Evolutionary conservation across 2,113 vertebrate species (phyloP).

Genomic region (Ibidorhyncha struthersii): DNA sequence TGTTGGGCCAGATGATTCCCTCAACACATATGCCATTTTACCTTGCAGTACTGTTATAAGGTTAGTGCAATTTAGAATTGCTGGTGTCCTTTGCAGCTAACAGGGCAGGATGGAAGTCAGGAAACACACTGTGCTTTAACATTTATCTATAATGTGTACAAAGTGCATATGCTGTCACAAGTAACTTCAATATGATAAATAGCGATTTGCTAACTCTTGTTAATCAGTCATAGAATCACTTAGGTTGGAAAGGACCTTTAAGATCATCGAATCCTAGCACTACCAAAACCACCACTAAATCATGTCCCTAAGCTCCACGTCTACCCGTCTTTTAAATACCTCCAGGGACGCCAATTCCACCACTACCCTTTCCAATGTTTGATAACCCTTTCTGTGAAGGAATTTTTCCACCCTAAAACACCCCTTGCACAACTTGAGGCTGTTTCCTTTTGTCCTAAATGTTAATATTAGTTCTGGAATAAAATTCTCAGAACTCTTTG

Average conservation of each 20-base stretch:
- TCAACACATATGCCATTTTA: neutral
- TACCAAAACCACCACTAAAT: too few relatives aligned
- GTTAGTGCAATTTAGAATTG: neutral
- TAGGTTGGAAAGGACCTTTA: too few relatives aligned
- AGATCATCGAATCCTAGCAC: too few relatives aligned
- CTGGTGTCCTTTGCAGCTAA: neutral
- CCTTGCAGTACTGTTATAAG: neutral
- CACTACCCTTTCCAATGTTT: too few relatives aligned
- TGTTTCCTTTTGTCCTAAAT: too few relatives aligned
- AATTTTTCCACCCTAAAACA: too few relatives aligned
- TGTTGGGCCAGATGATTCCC: neutral
- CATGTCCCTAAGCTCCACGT: too few relatives aligned
- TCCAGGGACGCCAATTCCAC: too few relatives aligned
- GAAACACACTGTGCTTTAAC: neutral
- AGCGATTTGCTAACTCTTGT: neutral
- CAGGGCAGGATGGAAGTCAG: neutral
- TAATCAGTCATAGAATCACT: neutral
- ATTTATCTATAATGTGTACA: fast-evolving
- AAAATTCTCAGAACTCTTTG: neutral
- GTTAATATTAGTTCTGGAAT: neutral
- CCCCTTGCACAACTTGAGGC: too few relatives aligned
- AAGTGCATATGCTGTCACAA: neutral
- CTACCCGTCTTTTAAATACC: too few relatives aligned
- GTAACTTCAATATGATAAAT: neutral
- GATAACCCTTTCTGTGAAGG: too few relatives aligned